Evolutionary conservation across 2,888 invertebrate genomes (phyloP), one percentile per base, ranked within the genome.

Genomic region (Perithous albicinctus): DNA sequence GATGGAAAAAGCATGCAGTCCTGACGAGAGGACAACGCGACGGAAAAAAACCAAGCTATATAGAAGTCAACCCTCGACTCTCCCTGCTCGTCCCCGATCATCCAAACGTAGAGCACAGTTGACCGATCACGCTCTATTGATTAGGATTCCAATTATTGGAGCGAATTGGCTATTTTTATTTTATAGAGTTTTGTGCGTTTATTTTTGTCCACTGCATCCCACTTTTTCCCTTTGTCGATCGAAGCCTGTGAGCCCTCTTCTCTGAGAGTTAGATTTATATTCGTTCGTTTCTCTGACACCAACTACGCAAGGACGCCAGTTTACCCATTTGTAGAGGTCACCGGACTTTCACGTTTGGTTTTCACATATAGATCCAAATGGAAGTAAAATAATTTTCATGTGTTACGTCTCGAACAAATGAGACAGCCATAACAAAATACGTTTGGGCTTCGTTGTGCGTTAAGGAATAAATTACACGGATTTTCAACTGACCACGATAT

Each of bases 111-210:
- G 56, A 82, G 87, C 82, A 87, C 83, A 86, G 85, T 84, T 87
- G 88, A 87, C 86, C 87, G 89, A 90, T 89, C 88, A 86, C 87
- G 79, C 83, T 87, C 88, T 86, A 89, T 90, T 90, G 90, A 90
- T 91, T 91, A 91, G 88, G 86, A 90, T 89, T 90, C 88, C 90
- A 91, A 92, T 91, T 90, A 91, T 90, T 88, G 90, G 87, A 84
- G 85, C 80, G 77, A 87, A 87, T 87, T 85, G 87, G 67, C 85
- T 85, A 83, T 87, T 86, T 85, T 79, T 79, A 77, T 84, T 76
- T 69, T 51, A 69, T 56, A 20, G 73, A 77, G 64, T 43, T 64
- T 78, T 76, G 48, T 35, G 59, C 74, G 46, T 82, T 83, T 70
- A 56, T 70, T 83, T 84, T 82, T 69, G 38, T 61, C 15, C 12